phyloP scores from a whole-genome alignment of 2,888 invertebrate species.

The Andricus curvator region DNA sequence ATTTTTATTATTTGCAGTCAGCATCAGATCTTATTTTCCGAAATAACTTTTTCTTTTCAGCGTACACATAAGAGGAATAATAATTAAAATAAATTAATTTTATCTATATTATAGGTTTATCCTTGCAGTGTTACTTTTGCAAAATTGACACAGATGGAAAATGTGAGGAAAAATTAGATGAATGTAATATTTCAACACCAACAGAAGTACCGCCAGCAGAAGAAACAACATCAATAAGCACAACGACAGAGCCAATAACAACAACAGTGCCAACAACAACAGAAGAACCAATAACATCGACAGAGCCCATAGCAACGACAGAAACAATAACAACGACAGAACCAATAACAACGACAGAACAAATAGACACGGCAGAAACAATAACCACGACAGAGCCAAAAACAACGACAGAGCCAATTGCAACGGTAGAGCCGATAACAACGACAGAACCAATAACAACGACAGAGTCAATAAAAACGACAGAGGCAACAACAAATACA shows the following conservation, averaged over 20 bases:
- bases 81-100: neutral
- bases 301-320: neutral
- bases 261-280: neutral
- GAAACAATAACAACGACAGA: neutral
- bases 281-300: neutral
- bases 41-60: neutral
- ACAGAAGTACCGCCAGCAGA: neutral
- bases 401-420: neutral
- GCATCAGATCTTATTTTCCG: no score
- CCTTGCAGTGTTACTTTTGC: slow-evolving; percentile 53
- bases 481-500: neutral
- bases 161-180: slow-evolving; percentile 21
- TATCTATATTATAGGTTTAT: slow-evolving; percentile 32
- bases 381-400: neutral
- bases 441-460: neutral
- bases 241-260: neutral
- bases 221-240: neutral
- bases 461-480: neutral
- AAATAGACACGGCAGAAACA: neutral
- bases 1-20: no score
- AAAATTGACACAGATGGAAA: slow-evolving; percentile 26
- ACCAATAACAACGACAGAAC: neutral
- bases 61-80: neutral
- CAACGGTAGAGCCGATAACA: neutral
- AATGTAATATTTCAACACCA: no score